A percentile compares a stretch with the other conserved stretches of the same genome.
Evolutionary conservation across 1,140 invertebrate genomes (phyloP).

Genomic region (Pachyrhynchus sulphureomaculatus): DNA sequence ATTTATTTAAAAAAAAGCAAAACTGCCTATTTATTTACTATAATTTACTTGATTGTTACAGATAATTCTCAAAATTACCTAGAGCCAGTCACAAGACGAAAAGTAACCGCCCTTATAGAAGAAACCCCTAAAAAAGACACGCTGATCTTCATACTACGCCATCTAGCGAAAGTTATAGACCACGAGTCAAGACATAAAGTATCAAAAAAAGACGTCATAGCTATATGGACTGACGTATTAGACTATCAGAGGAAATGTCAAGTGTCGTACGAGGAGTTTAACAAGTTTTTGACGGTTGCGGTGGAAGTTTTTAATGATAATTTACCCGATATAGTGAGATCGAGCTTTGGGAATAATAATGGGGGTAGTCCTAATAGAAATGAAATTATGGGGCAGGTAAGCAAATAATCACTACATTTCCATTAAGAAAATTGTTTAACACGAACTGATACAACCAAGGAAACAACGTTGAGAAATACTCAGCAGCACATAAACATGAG

Average conservation of each 20-base stretch:
- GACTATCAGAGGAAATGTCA: slow-evolving; percentile 20
- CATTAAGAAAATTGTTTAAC: no score
- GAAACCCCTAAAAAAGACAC: slow-evolving; percentile 60
- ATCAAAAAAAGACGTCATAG: slow-evolving; percentile 21
- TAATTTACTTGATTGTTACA: no score
- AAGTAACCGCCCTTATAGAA: slow-evolving; percentile 17
- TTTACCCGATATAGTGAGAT: slow-evolving; percentile 22
- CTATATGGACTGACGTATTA: slow-evolving; percentile 25
- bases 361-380: slow-evolving; percentile 1
- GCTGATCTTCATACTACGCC: slow-evolving; percentile 88
- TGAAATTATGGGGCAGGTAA: slow-evolving; percentile 14
- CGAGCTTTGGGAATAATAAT: slow-evolving; percentile 17
- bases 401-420: neutral
- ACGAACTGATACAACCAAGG: no score
- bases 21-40: no score
- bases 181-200: slow-evolving; percentile 52
- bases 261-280: slow-evolving; percentile 14
- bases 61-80: slow-evolving; percentile 23
- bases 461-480: no score
- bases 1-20: no score
- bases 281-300: slow-evolving; percentile 23
- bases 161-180: slow-evolving; percentile 84
- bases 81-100: slow-evolving; percentile 16
- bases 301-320: slow-evolving; percentile 27
- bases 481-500: no score